Base-by-base conservation (phyloP, 2,888 invertebrate species). In the Euzetes globulus region DNA sequence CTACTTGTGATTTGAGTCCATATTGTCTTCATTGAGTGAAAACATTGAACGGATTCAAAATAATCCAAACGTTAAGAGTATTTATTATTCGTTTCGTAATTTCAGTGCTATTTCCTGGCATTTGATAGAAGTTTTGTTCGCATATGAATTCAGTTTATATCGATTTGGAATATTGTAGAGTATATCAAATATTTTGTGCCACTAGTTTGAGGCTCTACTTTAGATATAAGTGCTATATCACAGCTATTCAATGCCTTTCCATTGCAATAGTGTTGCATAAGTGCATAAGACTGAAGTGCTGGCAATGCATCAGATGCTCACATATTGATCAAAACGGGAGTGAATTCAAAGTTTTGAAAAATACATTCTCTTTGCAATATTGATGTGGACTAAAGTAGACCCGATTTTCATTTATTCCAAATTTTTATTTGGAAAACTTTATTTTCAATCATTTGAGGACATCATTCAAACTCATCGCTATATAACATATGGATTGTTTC, bases 241-340 rank as follows among this genome's bases (percentile, higher is more conserved):
- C 7, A 11, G 6, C 41, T 41, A 37, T 17, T 11, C 9, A 22
- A 41, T 17, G 22, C 45, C 13, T 15, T 17, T 37, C 68, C 33
- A 68, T 33, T 63, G 63, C 63, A 63, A 27, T 15, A 25, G 58
- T 58, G 13, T 58, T 25, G 58, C 27, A 58, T 19, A 60, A 33
- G 55, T 63, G 33, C 63, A 63, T 63, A 63, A 60, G 27, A 63
- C 37, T 63, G 22, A 13, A 68, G 68, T 68, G 33, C 22, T 11
- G 41, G 41, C 33, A 68, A 68, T 68, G 68, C 37, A 68, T 68
- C 68, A 68, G 68, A 68, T 68, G 60, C 68, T 68, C 33, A 68
- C 3, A 37, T 68, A 68, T 68, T 41, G 68, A 68, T 68, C 41
- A 68, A 37, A 68, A 41, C 37, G 13, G 33, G 22, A 68, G 19